These are phyloP conservation scores for Rhogogaster chlorosoma DNA, from an alignment of 2,888 invertebrate species.

Conservation along the genomic window DNA sequence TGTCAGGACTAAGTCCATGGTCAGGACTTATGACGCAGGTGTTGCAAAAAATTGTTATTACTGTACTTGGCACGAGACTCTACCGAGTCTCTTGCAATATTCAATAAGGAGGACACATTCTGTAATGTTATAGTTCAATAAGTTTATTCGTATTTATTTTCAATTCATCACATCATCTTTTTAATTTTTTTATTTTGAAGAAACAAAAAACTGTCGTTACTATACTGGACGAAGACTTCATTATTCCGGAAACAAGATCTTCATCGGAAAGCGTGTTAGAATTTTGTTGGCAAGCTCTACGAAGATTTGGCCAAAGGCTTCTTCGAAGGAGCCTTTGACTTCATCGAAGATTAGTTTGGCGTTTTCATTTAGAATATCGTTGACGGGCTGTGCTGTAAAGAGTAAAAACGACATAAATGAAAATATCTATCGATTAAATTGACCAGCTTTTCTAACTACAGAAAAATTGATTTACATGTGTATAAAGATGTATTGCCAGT, in stretches of 20 bases:
- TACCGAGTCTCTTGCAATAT: no score
- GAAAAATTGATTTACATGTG: neutral
- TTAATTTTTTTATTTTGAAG: neutral
- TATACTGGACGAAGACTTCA: neutral
- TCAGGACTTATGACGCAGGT: no score
- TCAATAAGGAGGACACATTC: neutral
- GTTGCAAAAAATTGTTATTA: no score
- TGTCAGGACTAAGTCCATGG: no score
- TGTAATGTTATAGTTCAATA: neutral
- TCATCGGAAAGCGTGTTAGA: constrained; percentile 84
- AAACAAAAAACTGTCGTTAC: neutral
- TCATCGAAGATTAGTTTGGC: constrained; percentile 84
- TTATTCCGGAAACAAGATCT: constrained; percentile 81
- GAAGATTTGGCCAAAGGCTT: constrained; percentile 84
- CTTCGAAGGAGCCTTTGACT: constrained; percentile 84
- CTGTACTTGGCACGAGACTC: no score
- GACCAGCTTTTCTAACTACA: neutral
- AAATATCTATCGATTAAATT: neutral
- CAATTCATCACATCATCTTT: neutral
- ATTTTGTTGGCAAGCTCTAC: constrained; percentile 84
- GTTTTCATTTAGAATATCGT: constrained; percentile 84
- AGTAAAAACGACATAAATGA: neutral
- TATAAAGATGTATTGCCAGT: no score
- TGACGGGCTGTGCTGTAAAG: constrained; percentile 80
- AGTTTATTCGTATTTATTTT: neutral